phyloP scores from a whole-genome alignment of 2,888 invertebrate species.

The Leistus spinibarbis region DNA sequence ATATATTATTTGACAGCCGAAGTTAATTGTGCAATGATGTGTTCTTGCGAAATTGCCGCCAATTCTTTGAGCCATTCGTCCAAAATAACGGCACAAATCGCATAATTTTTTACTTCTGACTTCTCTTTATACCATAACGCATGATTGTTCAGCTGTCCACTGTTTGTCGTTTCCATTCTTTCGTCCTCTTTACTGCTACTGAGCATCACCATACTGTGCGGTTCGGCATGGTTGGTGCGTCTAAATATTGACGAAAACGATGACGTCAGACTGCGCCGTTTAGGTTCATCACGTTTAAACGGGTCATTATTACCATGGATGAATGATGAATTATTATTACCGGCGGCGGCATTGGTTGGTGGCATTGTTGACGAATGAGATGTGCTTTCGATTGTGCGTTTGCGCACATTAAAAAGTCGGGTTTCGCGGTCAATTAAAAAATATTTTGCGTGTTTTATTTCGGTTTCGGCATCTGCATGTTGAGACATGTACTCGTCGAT shows the following conservation, averaged over 20 bases:
- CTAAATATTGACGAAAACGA: constrained; percentile 79
- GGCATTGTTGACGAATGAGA: constrained; percentile 32
- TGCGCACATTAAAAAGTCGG: constrained; percentile 71
- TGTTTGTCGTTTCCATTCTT: constrained; percentile 19
- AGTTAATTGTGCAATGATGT: constrained; percentile 72
- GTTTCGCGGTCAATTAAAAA: constrained; percentile 82
- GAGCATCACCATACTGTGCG: constrained; percentile 11
- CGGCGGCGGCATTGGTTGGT: constrained; percentile 9
- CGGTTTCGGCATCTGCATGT: constrained; percentile 64
- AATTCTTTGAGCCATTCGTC: constrained; percentile 97
- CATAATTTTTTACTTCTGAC: constrained; percentile 63
- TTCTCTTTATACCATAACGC: constrained; percentile 34
- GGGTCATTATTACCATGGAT: constrained; percentile 54
- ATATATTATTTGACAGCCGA: constrained; percentile 52
- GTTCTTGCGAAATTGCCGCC: constrained; percentile 93
- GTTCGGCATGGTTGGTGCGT: constrained; percentile 59
- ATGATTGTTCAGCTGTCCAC: constrained; percentile 10
- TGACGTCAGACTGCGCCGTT: constrained; percentile 76
- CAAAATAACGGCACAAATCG: constrained; percentile 84
- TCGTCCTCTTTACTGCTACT: constrained; percentile 40
- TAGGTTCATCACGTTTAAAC: constrained; percentile 70
- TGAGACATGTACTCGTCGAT: constrained; percentile 78
- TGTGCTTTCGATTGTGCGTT: constrained; percentile 62
- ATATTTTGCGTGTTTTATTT: constrained; percentile 78
- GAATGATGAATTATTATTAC: constrained; percentile 38